A percentile compares a stretch with the other conserved stretches of the same genome.
phyloP scores from a whole-genome alignment of 2,797 vertebrate genomes.

The Acanthurus lineatus region DNA sequence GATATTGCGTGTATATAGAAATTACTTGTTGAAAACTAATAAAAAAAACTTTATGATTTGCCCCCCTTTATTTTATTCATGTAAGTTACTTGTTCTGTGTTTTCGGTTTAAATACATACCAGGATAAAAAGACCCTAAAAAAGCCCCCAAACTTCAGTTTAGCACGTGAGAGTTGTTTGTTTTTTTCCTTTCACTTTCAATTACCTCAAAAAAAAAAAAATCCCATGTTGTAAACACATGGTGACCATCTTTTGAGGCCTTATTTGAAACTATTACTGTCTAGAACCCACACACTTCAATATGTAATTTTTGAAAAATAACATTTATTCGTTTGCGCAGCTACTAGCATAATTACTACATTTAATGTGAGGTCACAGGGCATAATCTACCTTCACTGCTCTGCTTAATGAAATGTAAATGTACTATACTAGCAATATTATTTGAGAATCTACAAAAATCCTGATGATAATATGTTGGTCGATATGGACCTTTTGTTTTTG shows the following conservation, averaged over 20 bases:
- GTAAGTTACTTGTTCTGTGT: background rate
- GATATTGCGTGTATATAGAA: background rate
- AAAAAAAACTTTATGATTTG: slow-evolving; percentile 19
- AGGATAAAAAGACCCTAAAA: too few relatives aligned
- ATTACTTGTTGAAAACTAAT: background rate
- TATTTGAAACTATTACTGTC: background rate
- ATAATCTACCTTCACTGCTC: too few relatives aligned
- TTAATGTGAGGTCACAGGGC: background rate
- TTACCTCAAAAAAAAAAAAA: background rate
- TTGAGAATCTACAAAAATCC: too few relatives aligned
- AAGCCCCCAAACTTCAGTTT: background rate
- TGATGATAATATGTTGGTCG: too few relatives aligned
- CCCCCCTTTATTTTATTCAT: background rate
- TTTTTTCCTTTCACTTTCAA: background rate
- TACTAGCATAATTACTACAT: background rate
- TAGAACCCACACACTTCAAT: too few relatives aligned
- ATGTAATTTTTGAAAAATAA: too few relatives aligned
- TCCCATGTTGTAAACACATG: background rate
- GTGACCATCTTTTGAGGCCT: background rate
- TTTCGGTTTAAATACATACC: background rate
- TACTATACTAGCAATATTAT: too few relatives aligned
- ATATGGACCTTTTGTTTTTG: too few relatives aligned
- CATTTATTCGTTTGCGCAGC: too few relatives aligned
- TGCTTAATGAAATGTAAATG: too few relatives aligned
- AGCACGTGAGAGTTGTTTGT: background rate